Evolutionary conservation across 1,140 invertebrate genomes (phyloP), one percentile per base, ranked within the genome.

Genomic region (Marisa cornuarietis): DNA sequence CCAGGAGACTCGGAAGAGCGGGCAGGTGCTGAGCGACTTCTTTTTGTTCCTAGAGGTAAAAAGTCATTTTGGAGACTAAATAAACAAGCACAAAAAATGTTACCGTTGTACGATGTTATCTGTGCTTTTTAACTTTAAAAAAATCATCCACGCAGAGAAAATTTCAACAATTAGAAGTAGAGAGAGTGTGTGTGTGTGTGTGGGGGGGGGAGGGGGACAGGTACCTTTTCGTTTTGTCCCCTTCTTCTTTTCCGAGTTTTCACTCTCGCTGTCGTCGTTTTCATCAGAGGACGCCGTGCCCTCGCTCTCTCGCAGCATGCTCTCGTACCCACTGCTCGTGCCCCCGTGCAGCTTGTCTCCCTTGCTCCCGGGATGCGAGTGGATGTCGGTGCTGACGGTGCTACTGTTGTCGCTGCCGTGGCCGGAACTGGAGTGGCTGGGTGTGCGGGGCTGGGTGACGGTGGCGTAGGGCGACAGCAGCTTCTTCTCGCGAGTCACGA

Each of bases 281-380:
- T 83, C 86, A 75, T 82, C 85, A 10, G 89, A 90, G 20, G 90
- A 91, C 76, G 95, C 96, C 20, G 91, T 92, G 2, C 90, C 91
- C 85, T 92, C 92, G 76, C 91, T 92, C 85, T 97, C 96, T 82
- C 96, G 91, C 3, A 96, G 94, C 78, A 97, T 95, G 86, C 95
- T 96, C 85, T 97, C 96, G 87, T 97, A 97, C 5, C 96, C 96
- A 94, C 95, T 94, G 87, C 96, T 96, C 79, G 69, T 95, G 94
- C 90, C 88, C 54, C 88, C 85, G 80, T 89, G 85, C 66, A 87
- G 65, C 80, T 87, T 87, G 51, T 89, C 88, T 1, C 84, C 81
- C 68, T 85, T 86, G 72, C 81, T 83, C 42, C 84, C 82, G 52
- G 85, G 84, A 78, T 88, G 86, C 14, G 83, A 86, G 78, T 85